Evolutionary conservation across 2,113 vertebrate species (phyloP).

Genomic region (Protobothrops mucrosquamatus): DNA sequence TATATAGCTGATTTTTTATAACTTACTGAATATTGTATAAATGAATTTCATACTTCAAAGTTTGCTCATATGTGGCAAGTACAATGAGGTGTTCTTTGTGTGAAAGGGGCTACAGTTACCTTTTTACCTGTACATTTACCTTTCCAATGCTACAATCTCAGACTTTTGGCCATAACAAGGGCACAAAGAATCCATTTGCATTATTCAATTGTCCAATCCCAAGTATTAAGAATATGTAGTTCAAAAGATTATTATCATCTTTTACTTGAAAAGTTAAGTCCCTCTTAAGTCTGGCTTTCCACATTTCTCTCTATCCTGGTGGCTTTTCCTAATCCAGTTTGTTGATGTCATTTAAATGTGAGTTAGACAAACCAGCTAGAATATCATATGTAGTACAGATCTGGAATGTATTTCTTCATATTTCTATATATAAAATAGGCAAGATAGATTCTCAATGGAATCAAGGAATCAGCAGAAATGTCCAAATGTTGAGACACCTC

Average conservation of each 20-base stretch:
- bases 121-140: neutral
- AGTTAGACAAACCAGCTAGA: neutral
- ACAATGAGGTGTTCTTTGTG: too few relatives aligned
- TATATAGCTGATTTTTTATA: neutral
- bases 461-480: neutral
- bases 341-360: neutral
- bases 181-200: neutral
- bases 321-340: neutral
- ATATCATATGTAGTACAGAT: neutral
- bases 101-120: too few relatives aligned
- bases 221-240: neutral
- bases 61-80: too few relatives aligned
- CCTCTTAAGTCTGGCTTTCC: neutral
- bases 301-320: neutral
- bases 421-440: too few relatives aligned
- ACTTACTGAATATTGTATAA: neutral
- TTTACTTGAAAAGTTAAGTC: neutral
- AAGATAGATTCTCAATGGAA: neutral
- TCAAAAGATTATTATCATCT: neutral
- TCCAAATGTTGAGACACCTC: neutral
- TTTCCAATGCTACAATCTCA: neutral
- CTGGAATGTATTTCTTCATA: neutral
- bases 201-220: neutral
- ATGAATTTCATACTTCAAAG: neutral
- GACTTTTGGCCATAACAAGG: neutral